Conservation (phyloP, 2,888 invertebrate genomes). For the Odontomyia ornata region DNA sequence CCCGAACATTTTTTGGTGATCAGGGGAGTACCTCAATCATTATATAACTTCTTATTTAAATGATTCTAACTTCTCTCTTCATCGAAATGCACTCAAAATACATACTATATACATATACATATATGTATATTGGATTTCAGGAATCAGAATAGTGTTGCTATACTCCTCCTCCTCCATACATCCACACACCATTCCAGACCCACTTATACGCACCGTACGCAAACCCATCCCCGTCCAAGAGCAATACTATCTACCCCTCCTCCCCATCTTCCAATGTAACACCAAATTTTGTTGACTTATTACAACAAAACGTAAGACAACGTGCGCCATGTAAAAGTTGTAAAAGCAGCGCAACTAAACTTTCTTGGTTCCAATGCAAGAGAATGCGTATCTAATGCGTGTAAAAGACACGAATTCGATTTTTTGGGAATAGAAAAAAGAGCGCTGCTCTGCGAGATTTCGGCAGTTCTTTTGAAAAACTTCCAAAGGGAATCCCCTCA, state of each 20-base stretch:
- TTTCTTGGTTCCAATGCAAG: neutral
- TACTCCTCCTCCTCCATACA: conserved; percentile 14
- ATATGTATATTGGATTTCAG: neutral
- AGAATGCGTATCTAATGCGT: conserved; percentile 14
- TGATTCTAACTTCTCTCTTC: neutral
- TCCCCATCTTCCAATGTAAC: conserved; percentile 22
- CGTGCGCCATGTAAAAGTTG: conserved; percentile 9
- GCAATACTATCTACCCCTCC: neutral
- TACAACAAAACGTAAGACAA: neutral
- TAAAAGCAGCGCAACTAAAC: neutral
- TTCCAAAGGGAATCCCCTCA: neutral
- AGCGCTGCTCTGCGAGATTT: neutral
- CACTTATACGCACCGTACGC: conserved; percentile 3
- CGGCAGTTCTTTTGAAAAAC: neutral
- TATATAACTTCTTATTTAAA: neutral
- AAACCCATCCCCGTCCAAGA: conserved; percentile 6
- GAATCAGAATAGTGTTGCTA: neutral
- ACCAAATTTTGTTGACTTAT: neutral
- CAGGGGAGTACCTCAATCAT: neutral
- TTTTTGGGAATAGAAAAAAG: neutral
- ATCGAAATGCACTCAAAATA: neutral
- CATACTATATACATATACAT: too few species aligned
- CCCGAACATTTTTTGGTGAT: conserved; percentile 20
- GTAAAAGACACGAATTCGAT: neutral
- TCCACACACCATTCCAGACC: neutral